Base-by-base conservation (phyloP, 2,113 vertebrate species). In the Scortum barcoo region DNA sequence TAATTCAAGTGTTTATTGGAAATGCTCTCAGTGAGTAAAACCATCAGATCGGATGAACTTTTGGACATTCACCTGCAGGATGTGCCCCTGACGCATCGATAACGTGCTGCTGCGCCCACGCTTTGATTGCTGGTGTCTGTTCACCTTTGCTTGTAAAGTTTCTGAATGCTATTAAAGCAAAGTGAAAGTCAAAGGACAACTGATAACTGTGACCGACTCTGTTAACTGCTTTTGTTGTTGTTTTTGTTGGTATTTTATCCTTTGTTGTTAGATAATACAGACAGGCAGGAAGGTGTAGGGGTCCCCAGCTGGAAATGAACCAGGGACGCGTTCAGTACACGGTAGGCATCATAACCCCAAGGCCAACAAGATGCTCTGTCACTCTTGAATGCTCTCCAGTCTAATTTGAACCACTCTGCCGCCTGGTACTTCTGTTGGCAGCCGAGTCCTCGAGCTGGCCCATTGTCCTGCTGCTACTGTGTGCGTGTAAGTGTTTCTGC, bases 371-470 rank as follows among this genome's bases (percentile, higher is more conserved):
- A 30, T 0, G 1, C 22, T 19, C 42, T 61, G 40, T 70, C 62
- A 50, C 28, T 38, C 17, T 46, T 68, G 26, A 73, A 73, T 20
- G 19, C 50, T 48, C 30, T 46, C 40, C 51, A 75, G 51, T 66
- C 53, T 71, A 53, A 70, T 76, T 77, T 73, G 26, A 78, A 61
- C 56, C 26, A 42, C 22, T 50, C 51, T 51, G 30, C 65, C 44
- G 53, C 51, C 17, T 70, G 78, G 42, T 66, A 67, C 51, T 38
- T 44, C 51, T 76, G 48, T 57, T 74, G 60, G 66, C 86, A 72
- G 40, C 46, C 17, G 19, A 56, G 53, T 40, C 26, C 50, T 44
- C 4, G 36, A 26, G 11, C 4, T 30, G 57, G 65, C 40, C 3
- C 5, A 5, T 58, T 58, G 69, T 44, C 22, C 75, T 58, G 24